These are phyloP conservation scores for Drosophila testacea DNA, from an alignment of 2,888 invertebrate genomes.

Conservation along the genomic window DNA sequence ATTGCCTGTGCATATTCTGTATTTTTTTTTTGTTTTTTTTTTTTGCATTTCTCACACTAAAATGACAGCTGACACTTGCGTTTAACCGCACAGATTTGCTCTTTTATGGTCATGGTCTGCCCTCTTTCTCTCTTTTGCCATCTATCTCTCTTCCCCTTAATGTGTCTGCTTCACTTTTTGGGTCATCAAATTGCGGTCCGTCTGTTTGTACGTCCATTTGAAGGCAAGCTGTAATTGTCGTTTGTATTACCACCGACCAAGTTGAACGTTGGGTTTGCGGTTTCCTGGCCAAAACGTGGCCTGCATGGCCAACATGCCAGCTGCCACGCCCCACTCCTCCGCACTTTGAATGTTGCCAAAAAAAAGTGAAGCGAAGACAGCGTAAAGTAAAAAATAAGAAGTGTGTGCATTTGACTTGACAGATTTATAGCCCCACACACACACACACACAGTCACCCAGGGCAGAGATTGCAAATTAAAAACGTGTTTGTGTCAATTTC, in stretches of 20 bases:
- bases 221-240: conserved; percentile 77
- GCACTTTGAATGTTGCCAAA: conserved; percentile 27
- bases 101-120: conserved; percentile 35
- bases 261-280: conserved; percentile 57
- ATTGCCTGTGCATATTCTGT: conserved; percentile 68
- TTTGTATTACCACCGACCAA: conserved; percentile 69
- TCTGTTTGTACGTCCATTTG: conserved; percentile 69
- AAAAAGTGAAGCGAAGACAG: conserved; percentile 45
- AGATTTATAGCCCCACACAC: conserved; percentile 47
- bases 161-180: conserved; percentile 30
- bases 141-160: conserved; percentile 3
- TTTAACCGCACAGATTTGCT: conserved; percentile 80
- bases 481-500: conserved; percentile 60
- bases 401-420: conserved; percentile 52
- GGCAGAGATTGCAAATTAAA: conserved; percentile 54
- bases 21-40: conserved; percentile 20
- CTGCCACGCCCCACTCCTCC: not conserved
- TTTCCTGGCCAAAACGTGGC: conserved; percentile 54
- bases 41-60: conserved; percentile 56
- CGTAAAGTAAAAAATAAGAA: conserved; percentile 45
- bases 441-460: not conserved
- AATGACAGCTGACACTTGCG: conserved; percentile 81
- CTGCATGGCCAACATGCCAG: conserved; percentile 25
- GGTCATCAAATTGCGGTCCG: conserved; percentile 66
- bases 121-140: not conserved